A percentile compares a stretch with the other conserved stretches of the same genome.
Conservation (phyloP, 2,888 invertebrate genomes). For the Drosophila monieri region DNA sequence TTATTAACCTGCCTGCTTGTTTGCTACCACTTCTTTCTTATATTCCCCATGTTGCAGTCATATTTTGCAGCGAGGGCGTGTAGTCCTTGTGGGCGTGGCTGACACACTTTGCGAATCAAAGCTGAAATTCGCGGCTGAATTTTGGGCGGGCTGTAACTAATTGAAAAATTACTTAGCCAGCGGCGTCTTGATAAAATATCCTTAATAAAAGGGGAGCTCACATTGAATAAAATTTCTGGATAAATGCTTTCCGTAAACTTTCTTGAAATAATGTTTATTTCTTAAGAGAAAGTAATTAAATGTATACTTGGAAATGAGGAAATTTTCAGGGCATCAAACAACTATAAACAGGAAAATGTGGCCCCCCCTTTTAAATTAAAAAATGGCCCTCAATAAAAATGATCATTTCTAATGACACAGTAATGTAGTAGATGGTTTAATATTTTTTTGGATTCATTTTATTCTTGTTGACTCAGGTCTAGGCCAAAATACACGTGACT, state of each 20-base stretch:
- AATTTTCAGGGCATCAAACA: not conserved
- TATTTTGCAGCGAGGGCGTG: constrained; percentile 44
- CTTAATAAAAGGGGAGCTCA: not conserved
- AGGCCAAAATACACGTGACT: constrained; percentile 51
- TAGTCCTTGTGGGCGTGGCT: constrained; percentile 52
- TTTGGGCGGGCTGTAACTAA: constrained; percentile 33
- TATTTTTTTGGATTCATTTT: constrained; percentile 31
- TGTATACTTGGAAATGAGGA: not conserved
- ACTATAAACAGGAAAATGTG: not conserved
- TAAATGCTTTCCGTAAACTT: not conserved
- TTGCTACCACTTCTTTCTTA: constrained; percentile 21
- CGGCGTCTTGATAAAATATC: not conserved
- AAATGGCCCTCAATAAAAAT: not conserved
- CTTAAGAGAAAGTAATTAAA: not conserved
- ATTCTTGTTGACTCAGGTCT: constrained; percentile 31
- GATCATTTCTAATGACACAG: not conserved
- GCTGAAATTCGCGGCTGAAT: constrained; percentile 28
- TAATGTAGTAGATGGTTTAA: constrained; percentile 1
- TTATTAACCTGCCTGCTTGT: constrained; percentile 70
- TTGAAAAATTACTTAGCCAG: constrained; percentile 43
- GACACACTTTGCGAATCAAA: constrained; percentile 60
- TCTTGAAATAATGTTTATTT: not conserved
- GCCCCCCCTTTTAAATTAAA: not conserved
- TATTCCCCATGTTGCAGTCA: constrained; percentile 32
- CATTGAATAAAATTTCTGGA: not conserved